Percentiles rank a stretch among this genome's conserved stretches.
Conservation (phyloP, 2,888 invertebrate genomes). For the Meteorus cinctellus region DNA sequence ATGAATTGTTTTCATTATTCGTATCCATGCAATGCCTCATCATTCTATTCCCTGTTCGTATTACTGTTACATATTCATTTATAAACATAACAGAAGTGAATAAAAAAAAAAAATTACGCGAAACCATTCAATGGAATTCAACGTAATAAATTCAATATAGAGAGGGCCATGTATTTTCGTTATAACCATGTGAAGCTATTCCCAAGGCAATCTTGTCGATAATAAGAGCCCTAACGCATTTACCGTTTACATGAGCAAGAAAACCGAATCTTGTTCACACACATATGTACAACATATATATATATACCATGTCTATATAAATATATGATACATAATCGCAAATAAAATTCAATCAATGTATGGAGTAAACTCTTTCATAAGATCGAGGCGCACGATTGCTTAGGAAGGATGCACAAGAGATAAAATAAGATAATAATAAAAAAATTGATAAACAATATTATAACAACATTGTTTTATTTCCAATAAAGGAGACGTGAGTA, state of each 20-base stretch:
- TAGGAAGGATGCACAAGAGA: constrained; percentile 28
- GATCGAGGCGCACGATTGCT: constrained; percentile 48
- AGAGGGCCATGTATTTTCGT: constrained; percentile 50
- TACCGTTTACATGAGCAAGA: constrained; percentile 53
- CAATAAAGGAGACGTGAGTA: constrained; percentile 11
- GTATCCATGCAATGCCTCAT: too few relatives aligned
- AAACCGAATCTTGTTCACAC: constrained; percentile 35
- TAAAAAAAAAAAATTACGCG: neutral
- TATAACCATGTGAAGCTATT: constrained; percentile 55
- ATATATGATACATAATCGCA: constrained; percentile 50
- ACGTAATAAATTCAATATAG: constrained; percentile 48
- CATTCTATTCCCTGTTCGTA: too few relatives aligned
- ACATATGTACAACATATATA: constrained; percentile 44
- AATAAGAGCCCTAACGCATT: constrained; percentile 57
- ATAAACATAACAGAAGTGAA: neutral
- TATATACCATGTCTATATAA: constrained; percentile 47
- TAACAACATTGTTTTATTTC: constrained; percentile 16
- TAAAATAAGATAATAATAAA: constrained; percentile 7
- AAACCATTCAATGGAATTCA: constrained; percentile 51
- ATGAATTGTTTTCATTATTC: too few relatives aligned
- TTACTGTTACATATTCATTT: neutral
- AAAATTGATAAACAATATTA: neutral
- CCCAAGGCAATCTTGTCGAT: constrained; percentile 59
- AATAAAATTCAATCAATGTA: constrained; percentile 56
- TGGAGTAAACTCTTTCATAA: constrained; percentile 49